Percentiles rank a stretch among this genome's conserved stretches.
Conservation (phyloP, 2,888 invertebrate species). For the Alloplasta piceator region DNA sequence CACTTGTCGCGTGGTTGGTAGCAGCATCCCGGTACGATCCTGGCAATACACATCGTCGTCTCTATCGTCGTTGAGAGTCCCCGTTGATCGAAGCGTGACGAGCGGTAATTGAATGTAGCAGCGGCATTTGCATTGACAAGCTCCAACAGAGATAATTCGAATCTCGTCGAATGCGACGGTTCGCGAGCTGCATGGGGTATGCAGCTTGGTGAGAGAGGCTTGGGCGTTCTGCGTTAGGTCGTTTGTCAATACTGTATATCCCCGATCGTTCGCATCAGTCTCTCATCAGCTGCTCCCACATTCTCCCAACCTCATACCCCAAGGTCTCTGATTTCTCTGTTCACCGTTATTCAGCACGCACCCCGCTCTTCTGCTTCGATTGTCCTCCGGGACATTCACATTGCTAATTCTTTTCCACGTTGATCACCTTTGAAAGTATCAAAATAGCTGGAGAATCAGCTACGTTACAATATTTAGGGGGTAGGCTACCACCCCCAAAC, state of each 20-base stretch:
- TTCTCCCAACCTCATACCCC: neutral
- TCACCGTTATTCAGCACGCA: conserved; percentile 23
- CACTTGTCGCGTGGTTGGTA: conserved; percentile 35
- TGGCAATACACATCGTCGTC: conserved; percentile 24
- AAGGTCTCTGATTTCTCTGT: conserved; percentile 54
- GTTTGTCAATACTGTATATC: conserved; percentile 81
- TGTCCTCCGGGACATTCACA: conserved; percentile 7
- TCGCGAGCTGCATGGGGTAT: conserved; percentile 68
- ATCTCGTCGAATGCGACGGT: conserved; percentile 82
- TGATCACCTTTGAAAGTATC: neutral
- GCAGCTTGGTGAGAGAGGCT: conserved; percentile 30
- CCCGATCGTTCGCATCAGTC: conserved; percentile 61
- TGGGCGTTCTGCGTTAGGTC: conserved; percentile 76
- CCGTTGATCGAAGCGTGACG: conserved; percentile 82
- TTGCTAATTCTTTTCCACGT: neutral
- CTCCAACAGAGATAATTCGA: conserved; percentile 83
- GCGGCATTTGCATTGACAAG: conserved; percentile 83
- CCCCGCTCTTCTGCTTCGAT: neutral
- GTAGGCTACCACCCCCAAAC: too few species aligned
- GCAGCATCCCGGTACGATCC: conserved; percentile 48
- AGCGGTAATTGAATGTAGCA: conserved; percentile 82
- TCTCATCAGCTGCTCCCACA: conserved; percentile 52
- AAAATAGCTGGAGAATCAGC: too few species aligned
- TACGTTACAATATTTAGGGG: too few species aligned
- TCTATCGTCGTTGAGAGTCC: conserved; percentile 60